Percentiles rank a stretch among this genome's conserved stretches.
phyloP scores from a whole-genome alignment of 2,888 invertebrate species.

The Dasypogon diadema region DNA sequence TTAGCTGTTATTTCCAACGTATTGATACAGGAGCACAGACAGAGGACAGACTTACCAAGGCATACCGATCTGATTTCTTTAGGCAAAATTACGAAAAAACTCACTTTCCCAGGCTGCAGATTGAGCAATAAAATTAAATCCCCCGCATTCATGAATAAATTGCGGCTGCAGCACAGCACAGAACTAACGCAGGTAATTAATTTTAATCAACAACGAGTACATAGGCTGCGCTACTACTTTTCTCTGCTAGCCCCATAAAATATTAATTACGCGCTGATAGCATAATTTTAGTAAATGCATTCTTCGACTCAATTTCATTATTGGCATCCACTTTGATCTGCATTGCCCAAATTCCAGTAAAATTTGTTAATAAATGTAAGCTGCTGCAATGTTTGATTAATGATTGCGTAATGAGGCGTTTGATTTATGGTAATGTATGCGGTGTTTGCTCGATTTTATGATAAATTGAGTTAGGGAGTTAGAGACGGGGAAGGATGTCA shows the following conservation, averaged over 20 bases:
- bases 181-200: constrained; percentile 24
- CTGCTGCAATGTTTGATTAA: constrained; percentile 2
- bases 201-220: constrained; percentile 30
- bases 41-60: neutral
- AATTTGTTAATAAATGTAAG: neutral
- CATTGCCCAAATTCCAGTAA: neutral
- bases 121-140: constrained; percentile 37
- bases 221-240: constrained; percentile 14
- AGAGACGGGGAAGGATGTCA: no score
- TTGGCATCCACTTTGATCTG: neutral
- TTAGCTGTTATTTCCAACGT: constrained; percentile 18
- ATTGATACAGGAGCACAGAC: neutral
- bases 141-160: constrained; percentile 44
- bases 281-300: constrained; percentile 37
- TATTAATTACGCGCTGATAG: constrained; percentile 45
- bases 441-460: no score
- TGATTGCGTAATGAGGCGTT: neutral
- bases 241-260: constrained; percentile 5
- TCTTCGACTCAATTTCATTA: constrained; percentile 17
- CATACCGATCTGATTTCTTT: constrained; percentile 4
- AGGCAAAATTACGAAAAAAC: neutral
- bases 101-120: constrained; percentile 2
- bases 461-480: no score
- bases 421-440: neutral
- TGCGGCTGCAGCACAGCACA: constrained; percentile 1